Conservation (phyloP, 2,888 invertebrate genomes). For the Dichetophora obliterata region DNA sequence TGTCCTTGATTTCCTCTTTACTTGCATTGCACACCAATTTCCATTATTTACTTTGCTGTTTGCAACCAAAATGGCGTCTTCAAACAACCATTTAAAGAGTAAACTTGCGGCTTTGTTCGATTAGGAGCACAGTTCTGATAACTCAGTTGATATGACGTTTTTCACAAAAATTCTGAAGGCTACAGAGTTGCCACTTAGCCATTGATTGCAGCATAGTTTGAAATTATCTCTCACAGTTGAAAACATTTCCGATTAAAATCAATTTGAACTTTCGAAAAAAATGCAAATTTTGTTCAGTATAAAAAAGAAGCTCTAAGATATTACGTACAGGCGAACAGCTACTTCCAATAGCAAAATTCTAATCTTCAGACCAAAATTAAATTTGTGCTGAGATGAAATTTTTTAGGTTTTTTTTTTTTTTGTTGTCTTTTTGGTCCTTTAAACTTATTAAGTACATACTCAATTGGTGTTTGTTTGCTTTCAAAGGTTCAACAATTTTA, state of each 20-base stretch:
- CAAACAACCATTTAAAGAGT: constrained; percentile 66
- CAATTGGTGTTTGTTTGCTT: not conserved
- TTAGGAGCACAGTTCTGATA: constrained; percentile 60
- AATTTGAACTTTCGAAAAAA: not conserved
- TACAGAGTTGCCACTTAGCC: too few relatives aligned
- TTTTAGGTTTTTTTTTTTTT: not conserved
- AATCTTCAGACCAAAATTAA: not conserved
- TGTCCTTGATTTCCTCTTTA: too few relatives aligned
- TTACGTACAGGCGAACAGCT: not conserved
- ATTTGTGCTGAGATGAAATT: too few relatives aligned
- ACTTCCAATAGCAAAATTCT: not conserved
- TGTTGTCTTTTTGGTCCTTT: not conserved
- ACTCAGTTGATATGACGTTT: not conserved
- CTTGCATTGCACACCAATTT: too few relatives aligned
- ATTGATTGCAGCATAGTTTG: too few relatives aligned
- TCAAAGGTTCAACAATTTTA: not conserved
- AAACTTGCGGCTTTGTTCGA: constrained; percentile 64
- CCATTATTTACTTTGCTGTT: not conserved
- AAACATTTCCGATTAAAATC: too few relatives aligned
- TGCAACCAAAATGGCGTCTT: constrained; percentile 41
- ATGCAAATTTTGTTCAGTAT: not conserved
- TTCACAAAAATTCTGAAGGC: not conserved
- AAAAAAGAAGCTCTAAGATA: not conserved
- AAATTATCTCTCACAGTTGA: too few relatives aligned
- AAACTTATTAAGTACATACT: not conserved